Conservation (phyloP, 2,888 invertebrate species). For the Chironomus tentans region DNA sequence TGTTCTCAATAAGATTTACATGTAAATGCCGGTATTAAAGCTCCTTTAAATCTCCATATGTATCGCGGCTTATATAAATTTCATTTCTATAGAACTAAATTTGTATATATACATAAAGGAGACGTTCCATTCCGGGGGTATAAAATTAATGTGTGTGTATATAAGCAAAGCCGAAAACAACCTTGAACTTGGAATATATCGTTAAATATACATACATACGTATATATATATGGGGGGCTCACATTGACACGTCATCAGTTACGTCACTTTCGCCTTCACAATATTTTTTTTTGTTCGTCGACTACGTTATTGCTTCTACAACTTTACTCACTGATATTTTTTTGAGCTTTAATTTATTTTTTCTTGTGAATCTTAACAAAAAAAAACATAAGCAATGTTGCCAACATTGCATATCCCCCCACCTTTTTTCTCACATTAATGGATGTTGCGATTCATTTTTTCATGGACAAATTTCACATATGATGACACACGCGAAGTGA, state of each 20-base stretch:
- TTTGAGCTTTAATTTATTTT: neutral
- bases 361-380: too few relatives aligned
- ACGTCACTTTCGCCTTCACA: conserved; percentile 16
- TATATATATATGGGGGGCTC: conserved; percentile 12
- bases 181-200: conserved; percentile 22
- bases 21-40: neutral
- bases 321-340: neutral
- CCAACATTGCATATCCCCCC: neutral
- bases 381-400: neutral
- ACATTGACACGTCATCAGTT: conserved; percentile 16
- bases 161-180: conserved; percentile 23
- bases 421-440: neutral
- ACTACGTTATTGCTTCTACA: neutral
- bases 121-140: neutral
- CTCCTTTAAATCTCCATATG: neutral
- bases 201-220: neutral
- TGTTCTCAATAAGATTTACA: neutral
- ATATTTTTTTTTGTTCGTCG: neutral
- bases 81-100: neutral
- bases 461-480: neutral
- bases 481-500: neutral
- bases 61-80: neutral
- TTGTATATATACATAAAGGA: conserved; percentile 4
- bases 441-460: neutral
- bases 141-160: neutral